These are phyloP conservation scores for Hafferia zeledoni DNA, from an alignment of 2,797 vertebrate species.

Conservation along the genomic window DNA sequence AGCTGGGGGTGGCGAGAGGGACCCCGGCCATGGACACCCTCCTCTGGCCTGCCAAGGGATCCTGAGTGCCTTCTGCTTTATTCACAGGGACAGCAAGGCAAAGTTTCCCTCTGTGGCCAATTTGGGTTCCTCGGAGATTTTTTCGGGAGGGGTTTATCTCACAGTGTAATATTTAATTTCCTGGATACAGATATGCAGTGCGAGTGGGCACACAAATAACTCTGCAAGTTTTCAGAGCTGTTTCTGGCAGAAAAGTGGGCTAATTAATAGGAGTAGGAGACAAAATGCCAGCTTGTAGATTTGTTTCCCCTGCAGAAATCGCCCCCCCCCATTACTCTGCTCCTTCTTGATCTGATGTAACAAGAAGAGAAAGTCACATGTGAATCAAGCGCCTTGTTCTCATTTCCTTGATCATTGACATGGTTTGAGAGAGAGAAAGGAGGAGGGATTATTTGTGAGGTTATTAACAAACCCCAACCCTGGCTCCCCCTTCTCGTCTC, in stretches of 20 bases:
- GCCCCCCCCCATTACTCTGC: background rate
- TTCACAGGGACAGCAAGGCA: background rate
- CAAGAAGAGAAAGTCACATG: conserved; percentile 65
- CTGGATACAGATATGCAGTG: background rate
- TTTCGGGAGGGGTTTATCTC: background rate
- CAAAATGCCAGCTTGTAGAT: conserved; percentile 53
- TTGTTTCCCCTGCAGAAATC: conserved; percentile 52
- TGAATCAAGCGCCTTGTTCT: conserved; percentile 66
- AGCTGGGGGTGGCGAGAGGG: background rate
- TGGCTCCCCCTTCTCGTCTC: conserved; percentile 14
- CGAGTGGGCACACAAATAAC: background rate
- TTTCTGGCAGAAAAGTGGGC: conserved; percentile 6
- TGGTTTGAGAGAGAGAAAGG: conserved; percentile 57
- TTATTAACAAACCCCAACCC: conserved; percentile 1
- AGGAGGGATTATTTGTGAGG: conserved; percentile 61
- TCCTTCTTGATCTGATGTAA: conserved; percentile 67
- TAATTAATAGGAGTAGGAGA: conserved; percentile 54
- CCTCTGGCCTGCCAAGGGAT: background rate
- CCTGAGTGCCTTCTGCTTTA: background rate
- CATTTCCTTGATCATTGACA: conserved; percentile 70
- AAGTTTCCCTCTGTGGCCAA: background rate
- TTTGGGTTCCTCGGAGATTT: background rate
- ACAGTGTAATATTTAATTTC: background rate
- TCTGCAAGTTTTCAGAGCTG: conserved; percentile 8
- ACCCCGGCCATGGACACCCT: background rate